phyloP scores from a whole-genome alignment of 1,140 invertebrate species.

The Heliconius nattereri region DNA sequence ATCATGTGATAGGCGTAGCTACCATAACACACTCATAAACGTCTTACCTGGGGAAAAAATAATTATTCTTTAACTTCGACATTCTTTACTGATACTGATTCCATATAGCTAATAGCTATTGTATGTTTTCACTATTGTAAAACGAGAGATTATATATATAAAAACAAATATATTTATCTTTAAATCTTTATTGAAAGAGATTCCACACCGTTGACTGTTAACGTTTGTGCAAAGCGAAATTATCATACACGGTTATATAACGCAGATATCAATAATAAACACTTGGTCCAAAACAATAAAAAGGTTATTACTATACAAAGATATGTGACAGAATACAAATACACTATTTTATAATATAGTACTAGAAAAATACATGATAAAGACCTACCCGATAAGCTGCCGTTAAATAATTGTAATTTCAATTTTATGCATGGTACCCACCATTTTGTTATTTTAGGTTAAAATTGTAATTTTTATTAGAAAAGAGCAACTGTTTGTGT shows the following conservation, averaged over 20 bases:
- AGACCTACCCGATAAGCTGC: not conserved
- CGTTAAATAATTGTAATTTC: not conserved
- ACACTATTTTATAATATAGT: not conserved
- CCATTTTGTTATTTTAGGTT: no score
- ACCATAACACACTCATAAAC: no score
- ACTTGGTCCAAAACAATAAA: slow-evolving; percentile 6
- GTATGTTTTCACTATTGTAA: not conserved
- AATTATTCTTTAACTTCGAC: no score
- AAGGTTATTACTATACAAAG: not conserved
- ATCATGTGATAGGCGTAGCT: no score
- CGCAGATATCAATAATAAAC: not conserved
- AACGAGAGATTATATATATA: not conserved
- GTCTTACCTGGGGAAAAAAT: no score
- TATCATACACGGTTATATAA: slow-evolving; percentile 8
- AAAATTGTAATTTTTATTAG: no score
- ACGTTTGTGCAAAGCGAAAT: slow-evolving; percentile 27
- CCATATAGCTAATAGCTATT: no score
- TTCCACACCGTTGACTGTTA: slow-evolving; percentile 21
- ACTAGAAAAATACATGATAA: not conserved
- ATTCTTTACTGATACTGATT: not conserved
- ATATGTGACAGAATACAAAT: slow-evolving; percentile 6
- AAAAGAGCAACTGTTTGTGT: no score
- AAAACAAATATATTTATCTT: not conserved
- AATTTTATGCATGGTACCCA: no score
- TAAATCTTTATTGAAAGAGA: slow-evolving; percentile 27